These are phyloP conservation scores for Enteromius argenteus DNA, from an alignment of 2,797 vertebrate species.

Conservation along the genomic window DNA sequence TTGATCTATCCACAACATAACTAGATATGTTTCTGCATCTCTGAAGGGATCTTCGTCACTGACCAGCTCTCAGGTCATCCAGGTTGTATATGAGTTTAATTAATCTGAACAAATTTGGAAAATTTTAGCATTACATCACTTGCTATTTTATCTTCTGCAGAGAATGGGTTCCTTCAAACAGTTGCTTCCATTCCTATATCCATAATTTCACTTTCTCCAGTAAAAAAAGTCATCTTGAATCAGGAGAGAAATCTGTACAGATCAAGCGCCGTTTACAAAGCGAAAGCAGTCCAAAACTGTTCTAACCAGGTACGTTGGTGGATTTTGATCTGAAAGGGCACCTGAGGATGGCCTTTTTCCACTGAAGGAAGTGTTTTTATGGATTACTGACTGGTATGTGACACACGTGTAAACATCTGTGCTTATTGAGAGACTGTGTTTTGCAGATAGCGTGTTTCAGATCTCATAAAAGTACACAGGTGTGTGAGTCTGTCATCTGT, in stretches of 20 bases:
- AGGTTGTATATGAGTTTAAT: not conserved
- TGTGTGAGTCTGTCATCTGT: conserved; percentile 18
- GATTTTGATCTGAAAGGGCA: not conserved
- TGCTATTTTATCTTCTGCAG: no score
- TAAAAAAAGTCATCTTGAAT: not conserved
- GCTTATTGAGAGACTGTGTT: not conserved
- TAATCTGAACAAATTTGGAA: not conserved
- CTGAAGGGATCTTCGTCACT: no score
- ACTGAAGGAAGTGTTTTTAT: not conserved
- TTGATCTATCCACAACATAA: no score
- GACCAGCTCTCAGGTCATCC: no score
- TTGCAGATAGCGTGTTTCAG: conserved; percentile 1
- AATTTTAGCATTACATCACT: not conserved
- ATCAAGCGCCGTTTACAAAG: not conserved
- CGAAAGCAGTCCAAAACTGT: not conserved
- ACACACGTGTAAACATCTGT: conserved; percentile 5
- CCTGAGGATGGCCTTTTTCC: not conserved
- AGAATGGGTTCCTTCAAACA: not conserved
- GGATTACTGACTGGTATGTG: not conserved
- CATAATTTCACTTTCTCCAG: not conserved
- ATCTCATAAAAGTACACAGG: conserved; percentile 43
- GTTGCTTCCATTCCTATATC: not conserved
- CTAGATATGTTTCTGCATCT: no score
- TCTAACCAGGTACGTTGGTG: no score
- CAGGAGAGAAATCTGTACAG: not conserved